phyloP scores from a whole-genome alignment of 2,113 vertebrate species.

The Suncus etruscus region DNA sequence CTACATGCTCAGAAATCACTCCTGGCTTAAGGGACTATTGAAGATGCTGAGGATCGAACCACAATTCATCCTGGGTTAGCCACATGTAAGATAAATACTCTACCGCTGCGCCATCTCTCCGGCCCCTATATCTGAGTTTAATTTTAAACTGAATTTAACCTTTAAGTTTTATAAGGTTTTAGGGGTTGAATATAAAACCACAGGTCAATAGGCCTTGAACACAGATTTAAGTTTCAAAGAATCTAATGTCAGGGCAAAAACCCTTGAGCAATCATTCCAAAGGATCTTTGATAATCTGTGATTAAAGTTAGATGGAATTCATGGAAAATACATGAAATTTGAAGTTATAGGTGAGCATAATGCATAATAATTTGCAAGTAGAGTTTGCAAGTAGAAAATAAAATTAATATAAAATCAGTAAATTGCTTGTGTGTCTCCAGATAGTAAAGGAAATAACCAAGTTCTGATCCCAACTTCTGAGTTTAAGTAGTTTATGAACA shows the following conservation, averaged over 20 bases:
- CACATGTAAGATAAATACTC: too few relatives aligned
- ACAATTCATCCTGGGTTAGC: too few relatives aligned
- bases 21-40: too few relatives aligned
- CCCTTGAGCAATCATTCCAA: neutral
- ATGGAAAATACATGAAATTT: neutral
- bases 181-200: neutral
- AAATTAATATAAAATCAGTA: neutral
- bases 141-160: too few relatives aligned
- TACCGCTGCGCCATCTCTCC: too few relatives aligned
- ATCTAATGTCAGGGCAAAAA: neutral
- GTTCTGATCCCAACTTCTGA: neutral
- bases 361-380: neutral
- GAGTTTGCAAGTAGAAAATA: neutral
- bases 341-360: neutral
- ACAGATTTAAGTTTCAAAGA: neutral
- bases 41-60: too few relatives aligned
- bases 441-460: neutral
- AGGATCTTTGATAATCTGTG: neutral
- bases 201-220: neutral
- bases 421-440: neutral
- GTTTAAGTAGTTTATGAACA: neutral
- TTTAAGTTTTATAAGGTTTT: too few relatives aligned
- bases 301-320: neutral
- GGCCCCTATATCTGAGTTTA: too few relatives aligned
- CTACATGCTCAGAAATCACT: too few relatives aligned